Conservation (phyloP, 2,113 vertebrate genomes). For the Anolis carolinensis region DNA sequence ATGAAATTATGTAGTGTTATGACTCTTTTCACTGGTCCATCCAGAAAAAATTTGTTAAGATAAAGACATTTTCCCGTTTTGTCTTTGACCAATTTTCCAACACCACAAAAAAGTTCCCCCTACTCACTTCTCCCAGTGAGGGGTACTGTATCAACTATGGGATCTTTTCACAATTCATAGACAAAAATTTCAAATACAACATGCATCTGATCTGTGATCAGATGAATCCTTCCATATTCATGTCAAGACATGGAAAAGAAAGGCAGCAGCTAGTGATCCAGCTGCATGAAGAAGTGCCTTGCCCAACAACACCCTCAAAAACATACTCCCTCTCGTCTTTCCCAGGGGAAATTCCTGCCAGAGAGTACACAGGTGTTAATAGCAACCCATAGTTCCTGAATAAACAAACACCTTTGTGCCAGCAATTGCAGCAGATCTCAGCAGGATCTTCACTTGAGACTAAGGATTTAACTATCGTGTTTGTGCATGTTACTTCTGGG, state of each 20-base stretch:
- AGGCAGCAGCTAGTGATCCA: not conserved
- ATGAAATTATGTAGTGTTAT: not conserved
- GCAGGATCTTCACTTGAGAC: slow-evolving; percentile 14
- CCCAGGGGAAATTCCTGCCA: slow-evolving; percentile 21
- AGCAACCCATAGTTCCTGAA: slow-evolving; percentile 8
- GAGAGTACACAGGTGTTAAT: slow-evolving; percentile 14
- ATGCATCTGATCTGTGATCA: not conserved
- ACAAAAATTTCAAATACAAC: not conserved
- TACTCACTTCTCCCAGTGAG: not conserved
- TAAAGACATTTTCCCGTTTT: not conserved
- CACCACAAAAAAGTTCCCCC: too few relatives aligned
- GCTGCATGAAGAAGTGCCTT: not conserved
- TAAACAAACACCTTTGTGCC: slow-evolving; percentile 29
- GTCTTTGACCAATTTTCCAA: not conserved
- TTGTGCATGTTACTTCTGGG: not conserved
- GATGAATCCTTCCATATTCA: not conserved
- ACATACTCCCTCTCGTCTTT: not conserved
- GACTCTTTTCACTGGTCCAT: not conserved
- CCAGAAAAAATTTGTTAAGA: not conserved
- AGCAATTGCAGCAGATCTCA: slow-evolving; percentile 12
- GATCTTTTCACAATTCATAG: not conserved
- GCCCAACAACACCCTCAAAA: slow-evolving; percentile 12
- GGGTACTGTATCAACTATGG: not conserved
- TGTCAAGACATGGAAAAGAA: not conserved
- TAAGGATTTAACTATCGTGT: slow-evolving; percentile 6